Conservation (phyloP, 2,113 vertebrate genomes). For the Cololabis saira region DNA sequence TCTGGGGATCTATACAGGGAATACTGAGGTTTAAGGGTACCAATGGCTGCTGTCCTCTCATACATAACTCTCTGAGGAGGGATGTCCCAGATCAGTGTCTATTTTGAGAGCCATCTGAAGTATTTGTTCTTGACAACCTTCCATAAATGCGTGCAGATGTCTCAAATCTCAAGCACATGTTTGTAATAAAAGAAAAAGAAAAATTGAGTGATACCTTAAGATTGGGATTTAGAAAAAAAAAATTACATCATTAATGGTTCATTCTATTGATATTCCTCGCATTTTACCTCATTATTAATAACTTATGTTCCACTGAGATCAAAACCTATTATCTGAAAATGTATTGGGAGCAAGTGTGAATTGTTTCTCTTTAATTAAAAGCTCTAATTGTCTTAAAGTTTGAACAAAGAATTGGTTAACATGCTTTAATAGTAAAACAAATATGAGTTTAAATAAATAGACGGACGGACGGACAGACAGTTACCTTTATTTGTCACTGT, state of each 20-base stretch:
- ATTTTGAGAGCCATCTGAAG: conserved; percentile 22
- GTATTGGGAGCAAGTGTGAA: background rate
- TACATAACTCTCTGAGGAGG: conserved; percentile 24
- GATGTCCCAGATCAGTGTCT: conserved; percentile 24
- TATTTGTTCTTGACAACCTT: conserved; percentile 42
- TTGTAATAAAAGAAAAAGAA: background rate
- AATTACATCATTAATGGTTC: background rate
- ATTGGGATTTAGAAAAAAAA: background rate
- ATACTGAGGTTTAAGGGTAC: conserved; percentile 11
- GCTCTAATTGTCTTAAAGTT: background rate
- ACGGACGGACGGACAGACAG: too few relatives aligned
- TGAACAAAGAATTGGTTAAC: background rate
- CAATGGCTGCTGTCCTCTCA: conserved; percentile 17
- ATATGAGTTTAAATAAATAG: too few relatives aligned
- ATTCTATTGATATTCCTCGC: background rate
- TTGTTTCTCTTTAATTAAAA: background rate
- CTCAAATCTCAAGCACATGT: conserved; percentile 26
- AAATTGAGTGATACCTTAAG: background rate
- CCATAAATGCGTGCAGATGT: conserved; percentile 46
- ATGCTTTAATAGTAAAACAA: background rate
- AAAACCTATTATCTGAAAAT: background rate
- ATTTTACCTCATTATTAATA: background rate
- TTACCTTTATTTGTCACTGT: too few relatives aligned
- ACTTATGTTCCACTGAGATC: too few relatives aligned
- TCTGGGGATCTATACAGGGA: conserved; percentile 30